A percentile compares a stretch with the other conserved stretches of the same genome.
Evolutionary conservation across 2,888 invertebrate species (phyloP).

Genomic region (Drosophila kuntzei): DNA sequence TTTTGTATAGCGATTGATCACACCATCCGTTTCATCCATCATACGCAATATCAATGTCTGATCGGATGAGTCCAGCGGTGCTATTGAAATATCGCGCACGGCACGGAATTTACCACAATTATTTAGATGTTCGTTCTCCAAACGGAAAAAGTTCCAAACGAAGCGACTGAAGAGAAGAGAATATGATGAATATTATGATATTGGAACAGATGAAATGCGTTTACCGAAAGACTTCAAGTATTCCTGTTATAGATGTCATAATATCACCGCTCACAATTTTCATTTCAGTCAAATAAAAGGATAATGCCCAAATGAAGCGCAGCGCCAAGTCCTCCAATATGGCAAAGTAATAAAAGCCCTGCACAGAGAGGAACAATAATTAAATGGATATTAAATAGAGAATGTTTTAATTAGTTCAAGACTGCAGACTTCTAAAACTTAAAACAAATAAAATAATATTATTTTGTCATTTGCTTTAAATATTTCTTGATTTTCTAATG

Average conservation of each 20-base stretch:
- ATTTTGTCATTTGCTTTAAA: too few relatives aligned
- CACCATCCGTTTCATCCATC: constrained; percentile 98
- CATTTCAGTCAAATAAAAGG: constrained; percentile 93
- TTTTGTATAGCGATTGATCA: constrained; percentile 89
- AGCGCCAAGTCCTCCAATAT: constrained; percentile 97
- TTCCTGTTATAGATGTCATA: constrained; percentile 93
- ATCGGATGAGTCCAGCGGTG: constrained; percentile 96
- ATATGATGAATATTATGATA: background rate
- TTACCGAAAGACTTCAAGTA: constrained; percentile 95
- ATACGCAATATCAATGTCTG: constrained; percentile 95
- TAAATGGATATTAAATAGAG: background rate
- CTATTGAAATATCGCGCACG: constrained; percentile 98
- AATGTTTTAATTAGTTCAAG: too few relatives aligned
- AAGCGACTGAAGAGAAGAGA: constrained; percentile 89
- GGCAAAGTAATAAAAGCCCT: constrained; percentile 96
- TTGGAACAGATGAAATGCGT: too few relatives aligned
- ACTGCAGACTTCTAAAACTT: too few relatives aligned
- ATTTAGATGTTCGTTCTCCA: constrained; percentile 99
- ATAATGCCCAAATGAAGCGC: constrained; percentile 96
- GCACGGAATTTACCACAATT: constrained; percentile 99
- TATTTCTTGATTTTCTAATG: too few relatives aligned
- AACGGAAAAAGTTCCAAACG: constrained; percentile 99
- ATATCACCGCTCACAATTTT: constrained; percentile 91
- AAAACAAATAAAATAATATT: too few relatives aligned
- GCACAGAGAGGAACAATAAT: constrained; percentile 72